These are phyloP conservation scores for Agriotes lineatus DNA, from an alignment of 2,888 invertebrate species.

Conservation along the genomic window DNA sequence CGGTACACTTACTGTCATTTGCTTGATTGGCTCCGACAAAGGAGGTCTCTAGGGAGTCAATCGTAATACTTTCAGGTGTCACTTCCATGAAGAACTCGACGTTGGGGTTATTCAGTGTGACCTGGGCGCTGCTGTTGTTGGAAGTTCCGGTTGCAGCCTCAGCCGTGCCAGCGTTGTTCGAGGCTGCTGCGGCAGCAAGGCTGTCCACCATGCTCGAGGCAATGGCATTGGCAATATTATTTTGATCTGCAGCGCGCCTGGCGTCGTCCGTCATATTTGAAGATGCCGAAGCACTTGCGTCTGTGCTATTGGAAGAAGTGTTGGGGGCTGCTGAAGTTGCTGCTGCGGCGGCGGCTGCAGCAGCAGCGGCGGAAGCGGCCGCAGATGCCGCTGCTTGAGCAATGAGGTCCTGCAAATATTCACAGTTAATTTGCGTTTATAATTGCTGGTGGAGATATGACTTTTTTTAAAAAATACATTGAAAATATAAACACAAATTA, in stretches of 20 bases:
- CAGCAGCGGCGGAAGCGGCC: constrained; percentile 35
- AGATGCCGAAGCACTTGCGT: not conserved
- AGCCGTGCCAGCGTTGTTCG: constrained; percentile 7
- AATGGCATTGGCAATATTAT: not conserved
- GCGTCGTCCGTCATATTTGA: not conserved
- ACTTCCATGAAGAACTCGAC: constrained; percentile 75
- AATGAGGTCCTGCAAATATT: constrained; percentile 3
- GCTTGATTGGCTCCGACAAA: constrained; percentile 56
- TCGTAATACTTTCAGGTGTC: constrained; percentile 66
- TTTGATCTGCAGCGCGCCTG: not conserved
- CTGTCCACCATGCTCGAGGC: not conserved
- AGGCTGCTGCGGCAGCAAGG: constrained; percentile 1
- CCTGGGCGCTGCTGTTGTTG: constrained; percentile 24
- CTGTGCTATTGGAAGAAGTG: not conserved
- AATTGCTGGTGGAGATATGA: too few relatives aligned
- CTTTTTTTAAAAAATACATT: not conserved
- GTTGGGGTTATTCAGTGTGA: constrained; percentile 62
- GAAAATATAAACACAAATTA: too few relatives aligned
- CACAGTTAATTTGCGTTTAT: too few relatives aligned
- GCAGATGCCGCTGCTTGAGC: constrained; percentile 25
- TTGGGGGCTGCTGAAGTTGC: not conserved
- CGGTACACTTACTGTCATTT: constrained; percentile 59
- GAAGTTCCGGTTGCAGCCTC: not conserved
- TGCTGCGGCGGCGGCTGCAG: not conserved
- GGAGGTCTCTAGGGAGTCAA: constrained; percentile 62